phyloP scores from a whole-genome alignment of 53 echinoderm and acorn worm species.

The Echinometra lucunter region DNA sequence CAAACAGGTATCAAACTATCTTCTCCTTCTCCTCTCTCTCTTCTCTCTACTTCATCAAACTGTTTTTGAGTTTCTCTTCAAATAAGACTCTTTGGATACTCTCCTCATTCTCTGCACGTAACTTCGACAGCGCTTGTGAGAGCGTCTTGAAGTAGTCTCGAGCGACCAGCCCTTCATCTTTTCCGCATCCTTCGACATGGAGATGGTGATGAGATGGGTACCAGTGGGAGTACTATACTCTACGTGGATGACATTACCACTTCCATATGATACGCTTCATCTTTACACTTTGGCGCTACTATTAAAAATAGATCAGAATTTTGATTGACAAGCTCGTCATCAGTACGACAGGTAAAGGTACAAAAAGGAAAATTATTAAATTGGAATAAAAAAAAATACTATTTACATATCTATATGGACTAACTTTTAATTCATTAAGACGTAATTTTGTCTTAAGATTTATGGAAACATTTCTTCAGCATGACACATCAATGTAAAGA shows the following conservation, averaged over 20 bases:
- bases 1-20: conserved; percentile 43
- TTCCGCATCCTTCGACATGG: conserved; percentile 24
- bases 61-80: conserved; percentile 52
- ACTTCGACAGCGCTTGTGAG: background rate
- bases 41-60: background rate
- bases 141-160: conserved; percentile 39
- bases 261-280: background rate
- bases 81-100: background rate
- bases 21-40: background rate
- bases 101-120: conserved; percentile 55
- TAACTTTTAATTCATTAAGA: too few relatives aligned
- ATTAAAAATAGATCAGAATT: background rate
- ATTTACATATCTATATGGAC: too few relatives aligned
- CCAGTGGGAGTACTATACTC: background rate
- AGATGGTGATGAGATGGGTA: conserved; percentile 22
- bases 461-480: too few relatives aligned
- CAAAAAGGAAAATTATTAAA: too few relatives aligned
- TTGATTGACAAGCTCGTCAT: conserved; percentile 11
- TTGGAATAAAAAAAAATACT: too few relatives aligned
- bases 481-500: too few relatives aligned
- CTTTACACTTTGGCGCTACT: conserved; percentile 3
- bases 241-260: conserved; percentile 37
- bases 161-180: conserved; percentile 40
- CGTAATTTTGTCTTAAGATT: too few relatives aligned
- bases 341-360: background rate